Base-by-base conservation (phyloP, 2,888 invertebrate species). In the Hypercompe scribonia region DNA sequence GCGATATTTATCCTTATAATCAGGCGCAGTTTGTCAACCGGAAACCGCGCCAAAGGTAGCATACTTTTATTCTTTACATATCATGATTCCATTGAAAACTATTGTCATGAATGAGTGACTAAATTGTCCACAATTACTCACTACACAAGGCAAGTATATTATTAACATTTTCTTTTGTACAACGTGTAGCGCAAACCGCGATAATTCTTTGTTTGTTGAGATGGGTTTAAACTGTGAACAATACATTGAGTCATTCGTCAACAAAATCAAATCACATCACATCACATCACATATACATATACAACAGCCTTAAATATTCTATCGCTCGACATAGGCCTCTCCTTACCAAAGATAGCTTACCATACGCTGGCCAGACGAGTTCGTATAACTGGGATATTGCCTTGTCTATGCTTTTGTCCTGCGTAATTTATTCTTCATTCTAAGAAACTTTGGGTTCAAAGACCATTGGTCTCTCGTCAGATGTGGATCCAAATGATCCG, bases 71-170 rank as follows among this genome's bases (percentile, higher is more conserved):
- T 71, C 39, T 71, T 61, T 46, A 24, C n/a, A 54, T 36, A 31
- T 31, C 31, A 54, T 54, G 68, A 65, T 54, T 72, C 54, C 68
- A 64, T 68, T 73, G 50, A 61, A 58, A 18, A 42, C 65, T 54
- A 58, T 24, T 18, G 33, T 46, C 46, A 42, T n/a, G 46, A 50
- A 58, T 63, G 63, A 46, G 33, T 73, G 70, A 70, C 63, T 70
- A 63, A 73, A 10, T 46, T 10, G 46, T 42, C 34, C 8, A 72
- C 65, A 73, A 69, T 73, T 69, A 69, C 58, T 69, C 69, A 64
- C 65, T 36, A 50, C 65, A 65, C 68, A 61, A 64, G 28, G 34
- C 28, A 50, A 28, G 70, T 67, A 74, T 74, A 71, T 66, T 50
- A 73, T 70, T 73, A 66, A 42, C 58, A 21, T 39, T 65, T 34